Conservation (phyloP, 2,797 vertebrate genomes). For the Nannoperca obscura region DNA sequence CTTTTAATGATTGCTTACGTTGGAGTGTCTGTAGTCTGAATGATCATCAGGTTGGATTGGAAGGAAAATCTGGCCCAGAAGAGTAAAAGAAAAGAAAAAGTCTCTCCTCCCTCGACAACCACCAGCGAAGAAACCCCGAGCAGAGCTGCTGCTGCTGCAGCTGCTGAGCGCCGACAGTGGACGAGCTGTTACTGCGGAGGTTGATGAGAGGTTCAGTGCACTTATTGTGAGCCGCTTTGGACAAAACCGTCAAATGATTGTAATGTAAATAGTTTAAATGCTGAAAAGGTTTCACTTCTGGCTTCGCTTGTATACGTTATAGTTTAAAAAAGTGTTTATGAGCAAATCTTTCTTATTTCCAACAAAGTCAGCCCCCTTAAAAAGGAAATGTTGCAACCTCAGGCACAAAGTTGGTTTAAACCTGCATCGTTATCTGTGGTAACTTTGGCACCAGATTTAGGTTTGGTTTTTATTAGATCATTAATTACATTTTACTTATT, state of each 20-base stretch:
- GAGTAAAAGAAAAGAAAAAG: background rate
- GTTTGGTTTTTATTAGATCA: background rate
- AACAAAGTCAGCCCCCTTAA: too few species aligned
- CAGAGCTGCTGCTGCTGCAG: background rate
- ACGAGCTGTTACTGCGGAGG: background rate
- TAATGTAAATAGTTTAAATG: background rate
- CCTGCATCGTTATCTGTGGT: background rate
- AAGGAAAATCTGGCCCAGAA: background rate
- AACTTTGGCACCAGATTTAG: background rate
- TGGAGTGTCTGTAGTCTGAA: background rate
- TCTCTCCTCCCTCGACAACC: background rate
- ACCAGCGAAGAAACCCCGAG: background rate
- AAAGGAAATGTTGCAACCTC: background rate
- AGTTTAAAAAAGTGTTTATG: background rate
- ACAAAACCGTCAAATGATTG: background rate
- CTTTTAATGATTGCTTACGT: background rate
- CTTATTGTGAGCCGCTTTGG: background rate
- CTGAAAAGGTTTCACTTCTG: background rate
- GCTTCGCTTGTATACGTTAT: background rate
- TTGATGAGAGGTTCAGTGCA: background rate
- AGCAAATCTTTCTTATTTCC: background rate
- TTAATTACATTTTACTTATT: background rate
- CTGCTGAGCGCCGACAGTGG: background rate
- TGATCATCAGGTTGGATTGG: background rate
- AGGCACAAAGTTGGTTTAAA: background rate